A percentile compares a stretch with the other conserved stretches of the same genome.
These are phyloP conservation scores for Cassiopea xamachana DNA, from an alignment of 30 jellyfish, hydroid and myxozoan genomes.

Conservation along the genomic window DNA sequence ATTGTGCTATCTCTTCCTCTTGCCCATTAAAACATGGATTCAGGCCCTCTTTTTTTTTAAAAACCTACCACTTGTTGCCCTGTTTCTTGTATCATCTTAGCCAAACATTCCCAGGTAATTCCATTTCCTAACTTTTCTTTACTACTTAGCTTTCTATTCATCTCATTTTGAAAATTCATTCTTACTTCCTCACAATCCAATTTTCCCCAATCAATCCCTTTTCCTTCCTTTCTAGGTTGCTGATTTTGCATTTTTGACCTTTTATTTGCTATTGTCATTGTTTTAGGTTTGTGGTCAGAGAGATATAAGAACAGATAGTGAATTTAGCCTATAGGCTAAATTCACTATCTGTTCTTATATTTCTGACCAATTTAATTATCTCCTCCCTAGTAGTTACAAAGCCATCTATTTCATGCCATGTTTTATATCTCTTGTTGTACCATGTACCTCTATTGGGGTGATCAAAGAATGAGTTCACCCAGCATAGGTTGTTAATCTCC, in stretches of 20 bases:
- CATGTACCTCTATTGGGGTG: conserved; percentile 2
- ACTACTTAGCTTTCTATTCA: not conserved
- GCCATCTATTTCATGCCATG: conserved; percentile 12
- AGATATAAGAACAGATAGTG: too few relatives aligned
- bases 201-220: not conserved
- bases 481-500: conserved; percentile 1
- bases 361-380: not conserved
- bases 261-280: not conserved
- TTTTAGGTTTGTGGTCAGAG: not conserved
- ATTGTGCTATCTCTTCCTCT: not conserved
- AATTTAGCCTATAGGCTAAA: not conserved
- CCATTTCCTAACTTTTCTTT: not conserved
- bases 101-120: conserved; percentile 1
- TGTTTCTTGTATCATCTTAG: not conserved
- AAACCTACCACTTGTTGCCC: not conserved
- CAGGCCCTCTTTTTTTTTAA: not conserved
- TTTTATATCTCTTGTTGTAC: not conserved
- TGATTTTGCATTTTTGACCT: not conserved
- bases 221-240: not conserved
- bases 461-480: conserved; percentile 1
- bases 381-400: not conserved
- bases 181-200: not conserved
- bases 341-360: conserved; percentile 1
- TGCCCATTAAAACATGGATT: not conserved
- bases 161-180: not conserved